Evolutionary conservation across 2,797 vertebrate genomes (phyloP).

Genomic region (Pyrocephalus nanus): DNA sequence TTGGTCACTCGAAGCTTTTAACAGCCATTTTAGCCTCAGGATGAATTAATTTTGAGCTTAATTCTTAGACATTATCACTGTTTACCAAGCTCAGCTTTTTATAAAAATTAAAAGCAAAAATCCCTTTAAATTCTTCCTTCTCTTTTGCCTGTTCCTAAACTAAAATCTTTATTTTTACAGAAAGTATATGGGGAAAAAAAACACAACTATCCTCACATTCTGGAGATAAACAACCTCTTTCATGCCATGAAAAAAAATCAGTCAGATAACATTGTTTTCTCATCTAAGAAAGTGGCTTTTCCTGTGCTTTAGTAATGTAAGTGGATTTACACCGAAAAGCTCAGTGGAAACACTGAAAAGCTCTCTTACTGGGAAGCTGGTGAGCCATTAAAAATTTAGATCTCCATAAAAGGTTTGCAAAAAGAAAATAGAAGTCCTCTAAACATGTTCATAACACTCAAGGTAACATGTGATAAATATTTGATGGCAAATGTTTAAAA

Average conservation of each 20-base stretch:
- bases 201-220: background rate
- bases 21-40: background rate
- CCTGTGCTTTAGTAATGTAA: background rate
- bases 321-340: background rate
- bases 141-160: background rate
- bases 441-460: background rate
- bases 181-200: background rate
- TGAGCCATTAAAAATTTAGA: slow-evolving; percentile 32
- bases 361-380: background rate
- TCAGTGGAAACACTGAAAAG: background rate
- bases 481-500: background rate
- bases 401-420: background rate
- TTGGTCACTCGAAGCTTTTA: background rate
- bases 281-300: background rate
- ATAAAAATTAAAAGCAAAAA: background rate
- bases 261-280: background rate
- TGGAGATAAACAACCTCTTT: background rate
- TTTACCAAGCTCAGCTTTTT: background rate
- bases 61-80: background rate
- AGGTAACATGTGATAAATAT: background rate
- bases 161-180: background rate
- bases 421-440: background rate
- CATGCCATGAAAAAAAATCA: background rate
- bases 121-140: background rate
- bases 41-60: background rate